A percentile compares a stretch with the other conserved stretches of the same genome.
phyloP scores from a whole-genome alignment of 1,140 invertebrate species.

The Tetraneura akinire region DNA sequence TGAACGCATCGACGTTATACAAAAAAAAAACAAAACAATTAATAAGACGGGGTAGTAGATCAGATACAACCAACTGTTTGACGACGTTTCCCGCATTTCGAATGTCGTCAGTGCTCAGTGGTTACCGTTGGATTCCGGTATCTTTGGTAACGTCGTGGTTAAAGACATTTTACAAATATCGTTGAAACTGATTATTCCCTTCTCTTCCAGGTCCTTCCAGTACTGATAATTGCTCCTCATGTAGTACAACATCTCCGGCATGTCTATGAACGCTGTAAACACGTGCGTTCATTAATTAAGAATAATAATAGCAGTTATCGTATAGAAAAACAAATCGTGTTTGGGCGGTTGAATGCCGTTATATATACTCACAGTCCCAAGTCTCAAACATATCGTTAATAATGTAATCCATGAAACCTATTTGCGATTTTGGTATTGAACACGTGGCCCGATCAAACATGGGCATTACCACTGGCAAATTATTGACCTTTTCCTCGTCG shows the following conservation, averaged over 20 bases:
- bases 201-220: constrained; percentile 73
- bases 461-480: constrained; percentile 79
- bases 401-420: constrained; percentile 95
- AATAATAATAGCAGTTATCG: no score
- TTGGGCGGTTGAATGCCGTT: no score
- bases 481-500: constrained; percentile 52
- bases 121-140: constrained; percentile 37
- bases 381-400: constrained; percentile 96
- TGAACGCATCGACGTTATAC: no score
- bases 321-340: no score
- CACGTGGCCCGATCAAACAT: constrained; percentile 91
- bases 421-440: constrained; percentile 94
- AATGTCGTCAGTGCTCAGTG: not conserved
- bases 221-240: constrained; percentile 85
- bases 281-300: not conserved
- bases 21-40: no score
- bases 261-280: constrained; percentile 81
- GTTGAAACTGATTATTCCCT: constrained; percentile 53
- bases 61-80: no score
- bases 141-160: constrained; percentile 15
- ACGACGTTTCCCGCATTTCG: no score
- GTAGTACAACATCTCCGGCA: constrained; percentile 83
- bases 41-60: no score
- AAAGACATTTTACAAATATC: constrained; percentile 11
- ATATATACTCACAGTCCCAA: constrained; percentile 82